Percentiles rank a stretch among this genome's conserved stretches.
Conservation (phyloP, 1,140 invertebrate species). For the Brachionus rubens region DNA sequence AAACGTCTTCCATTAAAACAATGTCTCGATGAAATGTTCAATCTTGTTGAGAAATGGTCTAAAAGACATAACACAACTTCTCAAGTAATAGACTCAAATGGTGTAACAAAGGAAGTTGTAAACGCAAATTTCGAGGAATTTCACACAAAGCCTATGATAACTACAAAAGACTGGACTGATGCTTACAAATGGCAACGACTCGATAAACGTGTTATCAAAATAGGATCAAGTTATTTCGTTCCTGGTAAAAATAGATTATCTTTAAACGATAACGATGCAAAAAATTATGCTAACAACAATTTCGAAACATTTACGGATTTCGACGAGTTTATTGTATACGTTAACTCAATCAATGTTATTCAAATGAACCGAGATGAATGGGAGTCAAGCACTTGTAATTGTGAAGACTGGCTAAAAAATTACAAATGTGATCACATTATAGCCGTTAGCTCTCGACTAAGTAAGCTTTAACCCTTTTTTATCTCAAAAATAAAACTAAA, state of each 20-base stretch:
- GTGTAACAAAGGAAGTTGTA: background rate
- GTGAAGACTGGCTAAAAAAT: background rate
- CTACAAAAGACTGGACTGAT: constrained; percentile 9
- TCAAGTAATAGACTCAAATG: background rate
- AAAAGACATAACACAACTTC: no score
- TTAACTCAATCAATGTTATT: background rate
- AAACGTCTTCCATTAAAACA: no score
- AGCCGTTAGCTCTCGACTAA: background rate
- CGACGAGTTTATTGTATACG: background rate
- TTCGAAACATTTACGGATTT: background rate
- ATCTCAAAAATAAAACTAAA: background rate
- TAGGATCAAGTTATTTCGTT: no score
- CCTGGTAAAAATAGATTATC: no score
- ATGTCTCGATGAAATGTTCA: no score
- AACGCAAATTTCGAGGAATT: background rate
- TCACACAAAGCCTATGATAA: background rate
- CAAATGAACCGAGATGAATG: background rate
- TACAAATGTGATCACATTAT: background rate
- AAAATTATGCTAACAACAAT: background rate
- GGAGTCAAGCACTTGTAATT: background rate
- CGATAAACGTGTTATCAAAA: no score
- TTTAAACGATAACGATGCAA: no score
- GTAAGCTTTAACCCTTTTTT: background rate
- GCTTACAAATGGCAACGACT: background rate
- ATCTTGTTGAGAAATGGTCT: no score